A percentile compares a stretch with the other conserved stretches of the same genome.
phyloP scores from a whole-genome alignment of 2,797 vertebrate species.

The Acanthopagrus latus region DNA sequence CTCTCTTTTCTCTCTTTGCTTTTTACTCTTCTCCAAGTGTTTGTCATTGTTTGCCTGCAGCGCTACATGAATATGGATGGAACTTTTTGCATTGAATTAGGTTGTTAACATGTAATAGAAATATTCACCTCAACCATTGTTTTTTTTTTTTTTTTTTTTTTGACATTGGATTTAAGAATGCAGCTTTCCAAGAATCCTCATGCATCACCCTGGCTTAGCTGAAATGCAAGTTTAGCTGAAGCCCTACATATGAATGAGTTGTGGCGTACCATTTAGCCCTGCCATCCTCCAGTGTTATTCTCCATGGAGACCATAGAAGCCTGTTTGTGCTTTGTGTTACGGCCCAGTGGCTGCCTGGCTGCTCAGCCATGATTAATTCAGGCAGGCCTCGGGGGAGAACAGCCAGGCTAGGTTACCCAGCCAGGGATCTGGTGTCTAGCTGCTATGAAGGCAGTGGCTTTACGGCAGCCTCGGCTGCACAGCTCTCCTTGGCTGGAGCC shows the following conservation, averaged over 20 bases:
- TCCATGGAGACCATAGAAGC: conserved; percentile 69
- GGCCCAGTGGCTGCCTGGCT: conserved; percentile 73
- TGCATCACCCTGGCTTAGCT: not conserved
- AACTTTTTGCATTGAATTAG: too few relatives aligned
- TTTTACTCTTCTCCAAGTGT: too few relatives aligned
- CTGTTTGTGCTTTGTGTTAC: conserved; percentile 76
- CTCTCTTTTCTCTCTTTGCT: too few relatives aligned
- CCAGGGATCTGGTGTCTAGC: conserved; percentile 82
- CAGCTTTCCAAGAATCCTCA: not conserved
- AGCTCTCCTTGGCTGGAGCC: conserved; percentile 31
- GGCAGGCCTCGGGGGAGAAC: conserved; percentile 76
- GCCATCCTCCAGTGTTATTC: conserved; percentile 43
- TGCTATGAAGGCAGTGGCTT: conserved; percentile 65
- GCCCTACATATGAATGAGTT: conserved; percentile 11
- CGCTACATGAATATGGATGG: too few relatives aligned
- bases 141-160: not conserved
- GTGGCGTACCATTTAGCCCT: conserved; percentile 25
- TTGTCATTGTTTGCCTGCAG: too few relatives aligned
- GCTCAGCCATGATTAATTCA: conserved; percentile 88
- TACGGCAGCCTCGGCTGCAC: conserved; percentile 52
- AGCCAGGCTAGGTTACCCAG: conserved; percentile 79
- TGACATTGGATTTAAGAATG: conserved; percentile 21
- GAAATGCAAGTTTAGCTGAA: conserved; percentile 8
- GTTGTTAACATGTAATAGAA: too few relatives aligned
- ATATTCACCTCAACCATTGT: not conserved